phyloP scores from a whole-genome alignment of 2,888 invertebrate genomes.

The Lagria hirta region DNA sequence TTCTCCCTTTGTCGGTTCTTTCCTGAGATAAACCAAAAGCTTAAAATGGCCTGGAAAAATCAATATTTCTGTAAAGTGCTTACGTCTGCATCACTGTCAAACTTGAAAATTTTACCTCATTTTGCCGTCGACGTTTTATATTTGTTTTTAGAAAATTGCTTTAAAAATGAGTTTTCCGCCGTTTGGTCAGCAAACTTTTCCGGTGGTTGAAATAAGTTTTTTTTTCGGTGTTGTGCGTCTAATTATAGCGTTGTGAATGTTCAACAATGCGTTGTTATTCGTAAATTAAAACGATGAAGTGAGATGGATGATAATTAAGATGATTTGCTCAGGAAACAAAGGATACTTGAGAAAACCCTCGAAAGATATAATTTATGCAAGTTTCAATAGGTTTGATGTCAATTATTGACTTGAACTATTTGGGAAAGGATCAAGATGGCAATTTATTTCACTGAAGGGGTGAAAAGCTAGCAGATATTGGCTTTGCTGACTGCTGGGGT shows the following conservation, averaged over 20 bases:
- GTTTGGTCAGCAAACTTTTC: neutral
- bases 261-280: no score
- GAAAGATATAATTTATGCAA: constrained; percentile 9
- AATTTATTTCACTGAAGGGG: constrained; percentile 9
- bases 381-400: constrained; percentile 7
- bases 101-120: constrained; percentile 7
- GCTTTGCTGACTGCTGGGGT: no score
- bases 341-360: constrained; percentile 2
- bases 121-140: no score
- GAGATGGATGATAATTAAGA: no score
- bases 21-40: constrained; percentile 12
- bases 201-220: no score
- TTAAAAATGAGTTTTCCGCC: constrained; percentile 1
- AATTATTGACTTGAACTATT: constrained; percentile 13
- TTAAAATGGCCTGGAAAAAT: constrained; percentile 16
- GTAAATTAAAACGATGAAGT: no score
- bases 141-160: no score
- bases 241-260: no score
- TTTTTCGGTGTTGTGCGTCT: no score
- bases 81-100: constrained; percentile 13
- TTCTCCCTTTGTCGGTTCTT: no score
- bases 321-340: no score
- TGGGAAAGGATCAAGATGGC: constrained; percentile 6
- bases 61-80: constrained; percentile 12
- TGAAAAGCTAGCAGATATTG: no score